These are phyloP conservation scores for Epizoanthus ramosus DNA, from an alignment of 92 coral and sea anemone species.

Conservation along the genomic window DNA sequence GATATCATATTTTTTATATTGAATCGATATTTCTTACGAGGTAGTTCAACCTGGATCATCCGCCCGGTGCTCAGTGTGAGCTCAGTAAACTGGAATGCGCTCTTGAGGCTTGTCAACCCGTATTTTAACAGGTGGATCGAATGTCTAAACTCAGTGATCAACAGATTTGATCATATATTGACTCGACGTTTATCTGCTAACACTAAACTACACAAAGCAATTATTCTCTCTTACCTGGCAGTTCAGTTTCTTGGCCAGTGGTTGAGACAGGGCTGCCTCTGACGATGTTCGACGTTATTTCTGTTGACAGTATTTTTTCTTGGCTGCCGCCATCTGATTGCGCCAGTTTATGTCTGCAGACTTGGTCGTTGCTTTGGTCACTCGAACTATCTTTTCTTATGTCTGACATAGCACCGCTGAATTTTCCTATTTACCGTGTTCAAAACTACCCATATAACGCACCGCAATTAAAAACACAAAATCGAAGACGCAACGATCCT, in stretches of 20 bases:
- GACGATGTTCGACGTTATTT: not conserved
- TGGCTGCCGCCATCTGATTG: not conserved
- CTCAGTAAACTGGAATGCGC: conserved; percentile 7
- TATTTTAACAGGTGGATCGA: conserved; percentile 8
- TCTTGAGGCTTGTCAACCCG: not conserved
- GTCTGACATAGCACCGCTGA: conserved; percentile 8
- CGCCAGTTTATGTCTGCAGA: not conserved
- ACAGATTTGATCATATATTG: not conserved
- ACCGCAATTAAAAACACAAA: not conserved
- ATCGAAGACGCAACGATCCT: not conserved
- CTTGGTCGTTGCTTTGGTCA: not conserved
- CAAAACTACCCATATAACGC: not conserved
- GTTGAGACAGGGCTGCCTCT: not conserved
- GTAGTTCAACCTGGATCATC: not conserved
- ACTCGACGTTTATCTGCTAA: conserved; percentile 3
- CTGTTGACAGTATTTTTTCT: not conserved
- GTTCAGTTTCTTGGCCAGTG: not conserved
- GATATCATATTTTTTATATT: too few species aligned
- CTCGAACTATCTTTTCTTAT: not conserved
- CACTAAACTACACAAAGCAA: not conserved
- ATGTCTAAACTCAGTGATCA: not conserved
- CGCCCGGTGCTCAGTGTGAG: not conserved
- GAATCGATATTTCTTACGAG: too few species aligned
- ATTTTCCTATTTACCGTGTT: conserved; percentile 6
- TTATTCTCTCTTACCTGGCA: not conserved